Conservation (phyloP, 2,888 invertebrate genomes). For the Eupeodes latifasciatus region DNA sequence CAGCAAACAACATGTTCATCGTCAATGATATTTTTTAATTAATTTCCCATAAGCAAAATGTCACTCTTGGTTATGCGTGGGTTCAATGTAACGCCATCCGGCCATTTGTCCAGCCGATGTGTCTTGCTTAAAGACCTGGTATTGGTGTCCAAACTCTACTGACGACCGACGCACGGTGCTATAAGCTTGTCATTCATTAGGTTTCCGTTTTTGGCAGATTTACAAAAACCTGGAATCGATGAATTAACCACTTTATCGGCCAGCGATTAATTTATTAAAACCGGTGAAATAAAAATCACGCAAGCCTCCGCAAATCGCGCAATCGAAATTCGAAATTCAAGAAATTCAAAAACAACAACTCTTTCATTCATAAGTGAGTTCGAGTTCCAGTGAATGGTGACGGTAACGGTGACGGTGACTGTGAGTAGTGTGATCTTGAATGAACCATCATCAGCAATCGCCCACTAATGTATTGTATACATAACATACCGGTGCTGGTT, state of each 20-base stretch:
- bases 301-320: slow-evolving; percentile 25
- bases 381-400: slow-evolving; percentile 1
- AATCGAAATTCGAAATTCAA: background rate
- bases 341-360: slow-evolving; percentile 14
- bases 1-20: slow-evolving; percentile 42
- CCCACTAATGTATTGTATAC: slow-evolving; percentile 19
- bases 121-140: background rate
- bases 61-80: slow-evolving; percentile 65
- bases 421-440: slow-evolving; percentile 41
- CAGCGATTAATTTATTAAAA: slow-evolving; percentile 15
- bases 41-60: slow-evolving; percentile 63
- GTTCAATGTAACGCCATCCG: slow-evolving; percentile 63
- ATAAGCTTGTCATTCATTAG: slow-evolving; percentile 42
- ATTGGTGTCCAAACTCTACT: background rate
- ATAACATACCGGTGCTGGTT: background rate
- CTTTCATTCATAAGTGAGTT: slow-evolving; percentile 54
- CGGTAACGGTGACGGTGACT: background rate
- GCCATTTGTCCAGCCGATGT: slow-evolving; percentile 5
- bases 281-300: slow-evolving; percentile 27
- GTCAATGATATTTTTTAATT: slow-evolving; percentile 64
- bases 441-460: slow-evolving; percentile 55
- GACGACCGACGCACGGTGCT: slow-evolving; percentile 7
- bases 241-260: slow-evolving; percentile 66
- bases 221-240: slow-evolving; percentile 57
- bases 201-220: slow-evolving; percentile 32